Evolutionary conservation across 2,113 vertebrate genomes (phyloP), one percentile per base, ranked within the genome.

Genomic region (Melanotaenia duboulayi): DNA sequence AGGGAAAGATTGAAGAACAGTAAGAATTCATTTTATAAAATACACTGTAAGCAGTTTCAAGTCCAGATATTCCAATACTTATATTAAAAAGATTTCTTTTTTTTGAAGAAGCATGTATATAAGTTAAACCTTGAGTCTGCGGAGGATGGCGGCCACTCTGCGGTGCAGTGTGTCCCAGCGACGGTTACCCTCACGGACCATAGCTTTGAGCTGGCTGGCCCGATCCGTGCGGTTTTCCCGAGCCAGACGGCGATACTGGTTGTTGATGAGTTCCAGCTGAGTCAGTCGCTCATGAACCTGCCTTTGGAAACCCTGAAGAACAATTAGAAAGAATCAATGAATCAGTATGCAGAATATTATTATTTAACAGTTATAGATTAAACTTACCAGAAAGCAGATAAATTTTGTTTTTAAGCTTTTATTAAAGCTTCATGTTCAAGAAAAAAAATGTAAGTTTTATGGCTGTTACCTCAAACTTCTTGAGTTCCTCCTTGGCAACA

Each of bases 221-320:
- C 95, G 87, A 86, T 99, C 97, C 0, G 95, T 96, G 74, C 96
- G 96, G 92, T 97, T 97, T 91, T 99, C 98, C 0, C 95, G 89
- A 4, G 96, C 96, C n/a, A 99, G 94, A 4, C 96, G 94, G 55
- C 96, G 90, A 89, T 99, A 99, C 87, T 97, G 97, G 82, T 96
- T 96, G 80, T 99, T 99, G 84, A 99, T 93, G 35, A 97, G 92
- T 76, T 99, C 97, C 80, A 99, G 67, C 82, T 99, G 97, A 0
- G 96, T 95, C 17, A 99, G 94, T 0, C 92, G 87, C 71, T 99
- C 98, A 0, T 97, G 94, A 32, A 98, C 93, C 73, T 98, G 96
- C 83, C 96, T 92, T 73, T 98, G 96, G 78, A 99, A 96, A 0
- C 93, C 94, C 98, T 99, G 81, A 6, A 66, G 25, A 56, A 14